A percentile compares a stretch with the other conserved stretches of the same genome.
Conservation (phyloP, 2,888 invertebrate species). For the Rutpela maculata region DNA sequence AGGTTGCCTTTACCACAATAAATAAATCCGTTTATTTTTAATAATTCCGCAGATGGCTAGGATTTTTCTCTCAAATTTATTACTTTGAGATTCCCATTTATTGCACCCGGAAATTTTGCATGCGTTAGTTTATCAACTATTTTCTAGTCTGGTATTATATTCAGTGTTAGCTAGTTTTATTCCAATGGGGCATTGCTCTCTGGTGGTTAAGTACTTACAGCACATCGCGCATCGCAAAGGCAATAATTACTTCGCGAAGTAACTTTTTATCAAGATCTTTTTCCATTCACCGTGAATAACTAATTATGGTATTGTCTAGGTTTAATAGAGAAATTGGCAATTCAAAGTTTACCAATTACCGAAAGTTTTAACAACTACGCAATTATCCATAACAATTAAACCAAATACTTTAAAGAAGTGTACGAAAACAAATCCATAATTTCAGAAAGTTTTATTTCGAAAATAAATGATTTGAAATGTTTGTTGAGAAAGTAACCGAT, state of each 20-base stretch:
- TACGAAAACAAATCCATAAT: too few relatives aligned
- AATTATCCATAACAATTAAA: not conserved
- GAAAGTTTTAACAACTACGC: not conserved
- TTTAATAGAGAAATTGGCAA: not conserved
- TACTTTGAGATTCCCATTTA: not conserved
- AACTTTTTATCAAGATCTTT: not conserved
- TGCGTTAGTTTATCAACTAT: not conserved
- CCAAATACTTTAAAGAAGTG: not conserved
- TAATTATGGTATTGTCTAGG: not conserved
- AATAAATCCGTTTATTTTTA: constrained; percentile 31
- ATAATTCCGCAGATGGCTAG: constrained; percentile 26
- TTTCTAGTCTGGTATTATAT: not conserved
- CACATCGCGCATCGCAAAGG: not conserved
- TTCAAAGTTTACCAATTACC: not conserved
- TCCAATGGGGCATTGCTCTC: not conserved
- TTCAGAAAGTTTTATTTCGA: too few relatives aligned
- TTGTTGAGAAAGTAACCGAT: too few relatives aligned
- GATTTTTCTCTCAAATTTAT: constrained; percentile 27
- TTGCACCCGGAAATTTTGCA: not conserved
- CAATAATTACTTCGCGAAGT: not conserved
- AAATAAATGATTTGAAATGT: too few relatives aligned
- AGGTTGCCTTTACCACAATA: constrained; percentile 11
- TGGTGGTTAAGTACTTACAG: not conserved
- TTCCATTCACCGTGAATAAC: not conserved
- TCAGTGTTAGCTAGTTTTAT: not conserved